These are phyloP conservation scores for Hoplostethus atlanticus DNA, from an alignment of 2,797 vertebrate species.

Conservation along the genomic window DNA sequence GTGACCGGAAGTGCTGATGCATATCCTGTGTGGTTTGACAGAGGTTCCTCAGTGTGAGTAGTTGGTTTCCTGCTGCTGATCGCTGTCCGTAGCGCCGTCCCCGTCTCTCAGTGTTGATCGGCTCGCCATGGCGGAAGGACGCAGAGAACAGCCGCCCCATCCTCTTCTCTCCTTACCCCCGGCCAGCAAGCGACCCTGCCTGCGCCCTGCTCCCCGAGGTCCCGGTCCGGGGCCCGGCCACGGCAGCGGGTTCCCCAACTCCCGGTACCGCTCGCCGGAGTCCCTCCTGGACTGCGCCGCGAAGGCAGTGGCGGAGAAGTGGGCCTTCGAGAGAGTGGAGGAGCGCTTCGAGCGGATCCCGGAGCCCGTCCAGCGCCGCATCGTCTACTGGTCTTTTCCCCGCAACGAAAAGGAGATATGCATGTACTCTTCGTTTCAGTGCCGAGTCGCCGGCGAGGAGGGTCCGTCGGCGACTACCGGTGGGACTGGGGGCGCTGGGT, in stretches of 20 bases:
- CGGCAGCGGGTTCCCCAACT: constrained; percentile 81
- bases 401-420: constrained; percentile 98
- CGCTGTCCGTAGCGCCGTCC: constrained; percentile 64
- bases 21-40: constrained; percentile 26
- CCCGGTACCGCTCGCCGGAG: constrained; percentile 88
- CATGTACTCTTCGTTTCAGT: constrained; percentile 98
- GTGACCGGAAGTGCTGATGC: constrained; percentile 30
- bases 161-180: constrained; percentile 83
- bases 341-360: constrained; percentile 98
- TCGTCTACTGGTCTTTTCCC: constrained; percentile 98
- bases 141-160: constrained; percentile 90
- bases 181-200: constrained; percentile 91
- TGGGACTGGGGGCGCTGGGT: constrained; percentile 66
- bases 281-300: constrained; percentile 96
- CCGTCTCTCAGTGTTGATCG: constrained; percentile 84
- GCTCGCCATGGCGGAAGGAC: constrained; percentile 96
- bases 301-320: constrained; percentile 96
- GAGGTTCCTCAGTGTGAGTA: constrained; percentile 34
- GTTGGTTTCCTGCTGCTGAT: constrained; percentile 76
- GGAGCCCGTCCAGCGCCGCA: constrained; percentile 96
- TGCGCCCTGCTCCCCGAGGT: constrained; percentile 89
- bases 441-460: constrained; percentile 89
- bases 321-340: constrained; percentile 98
- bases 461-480: constrained; percentile 73
- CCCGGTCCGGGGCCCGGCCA: constrained; percentile 85